Base-by-base conservation (phyloP, 2,888 invertebrate species). In the Parasteatoda lunata region DNA sequence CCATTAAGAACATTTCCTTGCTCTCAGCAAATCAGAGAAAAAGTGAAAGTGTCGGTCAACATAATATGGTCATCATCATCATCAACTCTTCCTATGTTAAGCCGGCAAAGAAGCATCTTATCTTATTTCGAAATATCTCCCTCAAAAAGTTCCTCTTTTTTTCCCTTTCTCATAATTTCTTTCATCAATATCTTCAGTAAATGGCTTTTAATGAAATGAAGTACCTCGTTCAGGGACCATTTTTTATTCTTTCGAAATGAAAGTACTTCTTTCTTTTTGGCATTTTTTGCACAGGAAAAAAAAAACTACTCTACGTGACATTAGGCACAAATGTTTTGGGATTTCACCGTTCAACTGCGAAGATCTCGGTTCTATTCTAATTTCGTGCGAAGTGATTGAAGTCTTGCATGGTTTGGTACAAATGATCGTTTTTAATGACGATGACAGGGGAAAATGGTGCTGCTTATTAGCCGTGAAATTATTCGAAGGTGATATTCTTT, bases 1-100 rank as follows among this genome's bases (percentile, higher is more conserved):
- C 80, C 80, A 80, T 80, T 80, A 80, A 68, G 80, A 52, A 80
- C 80, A 80, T 72, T 80, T 80, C 80, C 80, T 30, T 73, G 66
- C 52, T 71, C 72, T 80, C 72, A 65, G 52, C 51, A 13, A 66
- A 73, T 78, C 78, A 51, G 51, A 49, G 54, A 47, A 54, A 80
- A 80, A 80, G 80, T 71, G 73, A 73, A 80, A 80, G 80, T 73
- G 80, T 73, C 80, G 80, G 80, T 80, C 80, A 80, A 80, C 73
- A 65, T 52, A 64, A 52, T 65, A 73, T 52, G 80, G 80, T 52
- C 80, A 80, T 80, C 80, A 80, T 80, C 66, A 80, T 79, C 79
- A 79, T 80, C 72, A 73, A 73, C 73, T 70, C 78, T 15, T 72
- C n/a, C 47, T 8, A 71, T 45, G 51, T 49, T 47, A 49, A 49